Base-by-base conservation (phyloP, 1,140 invertebrate species). In the Brachionus sp. region DNA sequence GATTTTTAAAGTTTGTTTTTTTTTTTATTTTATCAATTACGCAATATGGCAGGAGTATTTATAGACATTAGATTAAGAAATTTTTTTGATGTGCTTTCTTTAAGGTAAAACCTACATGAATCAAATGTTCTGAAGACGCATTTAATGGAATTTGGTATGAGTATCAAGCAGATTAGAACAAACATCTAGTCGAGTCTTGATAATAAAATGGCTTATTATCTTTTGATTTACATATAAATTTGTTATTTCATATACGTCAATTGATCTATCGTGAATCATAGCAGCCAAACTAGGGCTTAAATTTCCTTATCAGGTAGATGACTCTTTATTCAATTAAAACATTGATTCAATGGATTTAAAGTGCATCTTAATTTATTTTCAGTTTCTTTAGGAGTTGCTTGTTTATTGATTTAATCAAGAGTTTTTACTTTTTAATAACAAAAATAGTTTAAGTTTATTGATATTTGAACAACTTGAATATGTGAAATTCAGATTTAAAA, bases 121-220 rank as follows among this genome's bases (percentile, higher is more conserved):
- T 66, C 23, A 66, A 66, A 66, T 66, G 64, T 66, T 25, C 29
- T 66, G 64, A 66, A 66, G 64, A 66, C 64, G 64, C 64, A 66
- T 66, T 66, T 66, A n/a, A 66, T 66, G 33, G 33, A 37, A 66
- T 66, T 66, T 57, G 19, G 19, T 19, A 19, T 57, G 50, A 57
- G 50, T 57, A 57, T 57, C 50, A 57, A 57, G 50, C 50, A 19
- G 50, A 57, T 57, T 19, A 57, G 50, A 57, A 57, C 19, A 57
- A 57, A 57, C 50, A 57, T 57, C 50, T 57, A 57, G 50, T 57
- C 50, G 16, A 66, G 29, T 66, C 64, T 33, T 13, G 64, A 35
- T 33, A 66, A 37, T 6, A 33, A 66, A 66, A 66, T 1, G n/a
- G 29, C 29, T 66, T 35, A 66, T 66, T 66, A 66, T 66, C 33